Percentiles rank a stretch among this genome's conserved stretches.
Evolutionary conservation across 2,888 invertebrate genomes (phyloP).

Genomic region (Troilus luridus): DNA sequence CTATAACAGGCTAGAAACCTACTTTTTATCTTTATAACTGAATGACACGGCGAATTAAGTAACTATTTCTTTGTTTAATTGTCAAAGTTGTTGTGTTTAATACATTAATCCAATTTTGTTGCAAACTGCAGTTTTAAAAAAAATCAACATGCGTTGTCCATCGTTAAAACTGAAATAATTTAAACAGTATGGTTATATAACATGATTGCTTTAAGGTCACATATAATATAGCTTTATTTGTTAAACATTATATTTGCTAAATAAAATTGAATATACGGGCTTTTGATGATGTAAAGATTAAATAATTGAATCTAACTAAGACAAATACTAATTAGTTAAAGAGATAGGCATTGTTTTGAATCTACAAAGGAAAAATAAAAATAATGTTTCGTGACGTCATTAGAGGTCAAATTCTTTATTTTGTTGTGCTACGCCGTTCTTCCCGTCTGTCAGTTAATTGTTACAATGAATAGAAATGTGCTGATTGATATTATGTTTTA

Average conservation of each 20-base stretch:
- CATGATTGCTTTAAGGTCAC: neutral
- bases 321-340: neutral
- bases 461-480: no score
- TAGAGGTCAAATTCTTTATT: neutral
- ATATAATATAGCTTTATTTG: neutral
- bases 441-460: no score
- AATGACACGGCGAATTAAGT: neutral
- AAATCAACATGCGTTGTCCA: neutral
- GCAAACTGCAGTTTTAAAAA: neutral
- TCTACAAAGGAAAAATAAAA: neutral
- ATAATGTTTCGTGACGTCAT: neutral
- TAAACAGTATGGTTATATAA: constrained; percentile 6
- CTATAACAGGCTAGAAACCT: constrained; percentile 23
- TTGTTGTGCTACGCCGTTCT: no score
- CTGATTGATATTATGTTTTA: no score
- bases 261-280: neutral
- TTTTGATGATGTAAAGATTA: neutral
- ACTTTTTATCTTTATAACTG: neutral
- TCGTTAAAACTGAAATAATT: neutral
- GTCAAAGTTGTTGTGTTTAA: neutral
- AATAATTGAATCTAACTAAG: neutral
- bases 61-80: neutral
- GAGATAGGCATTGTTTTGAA: neutral
- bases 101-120: neutral
- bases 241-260: neutral